Conservation (phyloP, 2,113 vertebrate genomes). For the Lates calcarifer region DNA sequence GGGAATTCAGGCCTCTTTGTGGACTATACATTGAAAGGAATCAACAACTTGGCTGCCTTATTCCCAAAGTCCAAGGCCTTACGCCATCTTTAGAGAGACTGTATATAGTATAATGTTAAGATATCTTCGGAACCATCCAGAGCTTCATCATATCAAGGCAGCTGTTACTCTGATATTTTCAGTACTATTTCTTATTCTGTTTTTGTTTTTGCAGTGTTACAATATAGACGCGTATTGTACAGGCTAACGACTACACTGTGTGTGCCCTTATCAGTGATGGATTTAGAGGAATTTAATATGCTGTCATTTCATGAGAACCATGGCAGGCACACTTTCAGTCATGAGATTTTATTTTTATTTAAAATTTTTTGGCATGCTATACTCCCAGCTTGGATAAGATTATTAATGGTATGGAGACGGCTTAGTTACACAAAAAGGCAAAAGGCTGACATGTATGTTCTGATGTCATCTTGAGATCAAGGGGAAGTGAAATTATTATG, state of each 20-base stretch:
- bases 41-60: conserved; percentile 86
- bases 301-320: conserved; percentile 65
- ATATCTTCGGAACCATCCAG: conserved; percentile 76
- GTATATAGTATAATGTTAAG: conserved; percentile 78
- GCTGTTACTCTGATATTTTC: conserved; percentile 80
- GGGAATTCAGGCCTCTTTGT: conserved; percentile 74
- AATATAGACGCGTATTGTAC: conserved; percentile 68
- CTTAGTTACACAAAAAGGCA: conserved; percentile 55
- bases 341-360: too few species aligned
- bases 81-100: conserved; percentile 80
- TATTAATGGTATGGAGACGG: conserved; percentile 80
- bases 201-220: conserved; percentile 73
- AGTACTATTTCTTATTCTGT: conserved; percentile 72
- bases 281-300: conserved; percentile 68
- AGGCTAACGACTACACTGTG: conserved; percentile 70
- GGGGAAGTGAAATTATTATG: conserved; percentile 48
- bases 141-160: conserved; percentile 81
- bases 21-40: conserved; percentile 76
- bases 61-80: conserved; percentile 83
- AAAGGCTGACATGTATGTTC: conserved; percentile 58
- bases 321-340: conserved; percentile 70
- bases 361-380: conserved; percentile 67
- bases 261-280: conserved; percentile 68
- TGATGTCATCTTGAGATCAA: conserved; percentile 71
- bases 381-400: conserved; percentile 61